Evolutionary conservation across 2,797 vertebrate genomes (phyloP).

Genomic region (Helostoma temminkii): DNA sequence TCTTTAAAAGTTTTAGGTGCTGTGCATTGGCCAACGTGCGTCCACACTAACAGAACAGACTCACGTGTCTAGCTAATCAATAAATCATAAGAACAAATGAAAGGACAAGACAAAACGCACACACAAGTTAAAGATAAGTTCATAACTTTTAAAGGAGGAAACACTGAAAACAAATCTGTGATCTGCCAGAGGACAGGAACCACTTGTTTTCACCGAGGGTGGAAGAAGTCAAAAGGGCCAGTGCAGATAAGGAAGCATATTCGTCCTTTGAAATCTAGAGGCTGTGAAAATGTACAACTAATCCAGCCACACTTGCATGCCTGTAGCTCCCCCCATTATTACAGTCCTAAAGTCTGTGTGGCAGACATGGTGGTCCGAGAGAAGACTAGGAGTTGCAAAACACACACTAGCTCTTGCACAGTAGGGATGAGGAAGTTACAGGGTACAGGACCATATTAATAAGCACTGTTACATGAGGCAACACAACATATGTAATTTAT

Average conservation of each 20-base stretch:
- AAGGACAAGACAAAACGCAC: constrained; percentile 1
- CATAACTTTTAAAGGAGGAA: background rate
- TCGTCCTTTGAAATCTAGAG: constrained; percentile 42
- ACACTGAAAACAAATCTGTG: background rate
- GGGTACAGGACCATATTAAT: too few relatives aligned
- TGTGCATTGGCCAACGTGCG: constrained; percentile 2
- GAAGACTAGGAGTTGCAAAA: background rate
- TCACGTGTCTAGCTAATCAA: constrained; percentile 50
- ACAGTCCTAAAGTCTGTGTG: constrained; percentile 30
- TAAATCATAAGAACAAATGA: constrained; percentile 62
- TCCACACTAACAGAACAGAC: constrained; percentile 19
- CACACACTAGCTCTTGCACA: constrained; percentile 17
- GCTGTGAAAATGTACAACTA: constrained; percentile 39
- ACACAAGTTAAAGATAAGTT: background rate
- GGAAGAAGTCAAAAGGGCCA: constrained; percentile 35
- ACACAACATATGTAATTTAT: too few relatives aligned
- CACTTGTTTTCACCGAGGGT: constrained; percentile 49
- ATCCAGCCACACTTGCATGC: constrained; percentile 34
- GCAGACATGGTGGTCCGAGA: constrained; percentile 21
- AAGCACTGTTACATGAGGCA: too few relatives aligned
- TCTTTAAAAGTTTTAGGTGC: constrained; percentile 50
- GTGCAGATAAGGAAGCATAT: constrained; percentile 48
- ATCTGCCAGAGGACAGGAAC: constrained; percentile 30
- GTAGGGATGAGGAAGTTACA: background rate
- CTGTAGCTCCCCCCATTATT: constrained; percentile 51